Base-by-base conservation (phyloP, 92 coral and sea anemone species). In the Porites divaricata region DNA sequence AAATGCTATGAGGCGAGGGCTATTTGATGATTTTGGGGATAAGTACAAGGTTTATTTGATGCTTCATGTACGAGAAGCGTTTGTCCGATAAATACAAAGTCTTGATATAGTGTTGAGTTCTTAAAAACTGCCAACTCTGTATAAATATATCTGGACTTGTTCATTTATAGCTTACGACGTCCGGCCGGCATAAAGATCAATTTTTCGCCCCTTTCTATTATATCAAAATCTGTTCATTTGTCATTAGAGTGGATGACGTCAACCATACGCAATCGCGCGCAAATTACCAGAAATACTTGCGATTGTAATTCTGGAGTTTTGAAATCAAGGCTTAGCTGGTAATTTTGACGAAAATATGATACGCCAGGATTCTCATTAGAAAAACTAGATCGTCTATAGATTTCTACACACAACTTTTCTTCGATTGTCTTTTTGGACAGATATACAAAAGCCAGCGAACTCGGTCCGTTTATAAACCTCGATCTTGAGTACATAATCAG, bases 271-370 rank as follows among this genome's bases (percentile, higher is more conserved):
- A 11, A 22, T 17, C 56, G n/a, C 13, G 66, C 19, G 85, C 13
- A 25, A 72, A 80, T 80, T 69, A n/a, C 77, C 56, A 56, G 45
- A 64, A 67, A 80, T 80, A 56, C 45, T 56, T 80, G 24, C 6
- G 85, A 19, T n/a, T 54, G 53, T 26, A 80, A 80, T 80, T 80
- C 69, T 69, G 35, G 56, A 53, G 21, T 51, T 50, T 26, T 9
- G 11, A 61, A 64, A 15, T 49, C 5, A 21, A n/a, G 72, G 13
- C 67, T 65, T 14, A 78, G 16, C 54, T 63, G 20, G 20, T 15
- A 7, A 22, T 67, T 78, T 9, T 22, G 59, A 15, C 59, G 59
- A 54, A 54, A 54, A 54, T 15, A 15, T 0, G 59, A 54, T 15
- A 15, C 59, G 2, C 59, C 59, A 2, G 45, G 45, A 35, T 35